Conservation (phyloP, 2,797 vertebrate species). For the Neopelma chrysocephalum region DNA sequence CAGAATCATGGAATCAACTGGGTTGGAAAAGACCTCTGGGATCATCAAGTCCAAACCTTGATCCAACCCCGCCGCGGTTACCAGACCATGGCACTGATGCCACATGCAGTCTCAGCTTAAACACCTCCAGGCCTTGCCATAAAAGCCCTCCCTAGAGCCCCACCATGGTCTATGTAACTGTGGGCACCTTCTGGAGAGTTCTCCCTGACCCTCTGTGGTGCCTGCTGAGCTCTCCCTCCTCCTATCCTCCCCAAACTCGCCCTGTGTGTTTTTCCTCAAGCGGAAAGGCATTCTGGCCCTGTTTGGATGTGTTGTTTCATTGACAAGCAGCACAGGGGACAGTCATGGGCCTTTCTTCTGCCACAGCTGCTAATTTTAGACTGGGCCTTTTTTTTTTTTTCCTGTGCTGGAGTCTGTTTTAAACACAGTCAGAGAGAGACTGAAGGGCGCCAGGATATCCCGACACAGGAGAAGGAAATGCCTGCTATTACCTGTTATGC, state of each 20-base stretch:
- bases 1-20: too few relatives aligned
- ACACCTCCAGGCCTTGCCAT: too few relatives aligned
- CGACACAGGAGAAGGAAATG: constrained; percentile 98
- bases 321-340: constrained; percentile 74
- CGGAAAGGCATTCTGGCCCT: constrained; percentile 71
- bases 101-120: too few relatives aligned
- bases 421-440: constrained; percentile 88
- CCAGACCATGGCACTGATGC: too few relatives aligned
- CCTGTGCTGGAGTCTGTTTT: constrained; percentile 80
- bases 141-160: not conserved
- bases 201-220: not conserved
- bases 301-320: constrained; percentile 70
- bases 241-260: not conserved
- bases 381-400: constrained; percentile 13
- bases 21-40: too few relatives aligned
- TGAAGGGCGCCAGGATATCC: constrained; percentile 99
- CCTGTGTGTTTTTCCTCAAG: constrained; percentile 41
- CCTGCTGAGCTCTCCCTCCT: not conserved
- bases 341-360: constrained; percentile 71
- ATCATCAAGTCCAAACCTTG: too few relatives aligned
- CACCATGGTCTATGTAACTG: too few relatives aligned
- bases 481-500: constrained; percentile 99
- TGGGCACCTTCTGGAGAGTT: not conserved
- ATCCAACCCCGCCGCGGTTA: too few relatives aligned
- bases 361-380: constrained; percentile 91